Base-by-base conservation (phyloP, 2,888 invertebrate genomes). In the Mycogona germanica region DNA sequence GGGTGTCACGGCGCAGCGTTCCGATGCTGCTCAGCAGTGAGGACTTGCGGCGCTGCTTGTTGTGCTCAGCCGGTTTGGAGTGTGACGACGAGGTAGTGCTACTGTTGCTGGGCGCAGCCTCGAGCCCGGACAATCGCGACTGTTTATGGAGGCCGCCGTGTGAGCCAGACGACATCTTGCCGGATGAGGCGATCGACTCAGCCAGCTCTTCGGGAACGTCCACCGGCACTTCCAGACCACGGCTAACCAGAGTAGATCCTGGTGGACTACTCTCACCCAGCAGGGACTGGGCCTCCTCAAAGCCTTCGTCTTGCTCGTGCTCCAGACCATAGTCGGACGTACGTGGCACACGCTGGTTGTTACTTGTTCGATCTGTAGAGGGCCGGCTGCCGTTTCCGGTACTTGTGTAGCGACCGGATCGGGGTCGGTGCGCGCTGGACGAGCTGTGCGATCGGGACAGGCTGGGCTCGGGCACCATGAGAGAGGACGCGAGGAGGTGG, bases 221-320 rank as follows among this genome's bases (percentile, higher is more conserved):
- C 28, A 30, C 32, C 7, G 44, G 44, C 6, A 44, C 29, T 23
- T 32, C 23, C 21, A 23, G 28, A 50, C 26, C 35, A 25, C 21
- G 38, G 21, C 14, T 40, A 28, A 23, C n/a, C 26, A 23, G 37
- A 4, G 14, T 21, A 41, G 56, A 55, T 37, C 52, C 57, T 56
- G 58, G 60, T 25, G 53, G 51, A 7, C 49, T 47, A 12, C 45
- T 55, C 46, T 60, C 60, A 17, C 59, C 56, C 64, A 87, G 84
- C 50, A 88, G 73, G 65, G 87, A 87, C 65, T 87, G 87, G 0
- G 87, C 87, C 72, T 89, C 89, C 67, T 89, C 88, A 64, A 89
- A 89, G 7, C 89, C 88, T 74, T 89, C 88, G 66, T 89, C 89
- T 64, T 87, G 84, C 62, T 88, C 87, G 59, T 80, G 80, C 59